Evolutionary conservation across 1,140 invertebrate genomes (phyloP).

Genomic region (Anoplophora glabripennis): DNA sequence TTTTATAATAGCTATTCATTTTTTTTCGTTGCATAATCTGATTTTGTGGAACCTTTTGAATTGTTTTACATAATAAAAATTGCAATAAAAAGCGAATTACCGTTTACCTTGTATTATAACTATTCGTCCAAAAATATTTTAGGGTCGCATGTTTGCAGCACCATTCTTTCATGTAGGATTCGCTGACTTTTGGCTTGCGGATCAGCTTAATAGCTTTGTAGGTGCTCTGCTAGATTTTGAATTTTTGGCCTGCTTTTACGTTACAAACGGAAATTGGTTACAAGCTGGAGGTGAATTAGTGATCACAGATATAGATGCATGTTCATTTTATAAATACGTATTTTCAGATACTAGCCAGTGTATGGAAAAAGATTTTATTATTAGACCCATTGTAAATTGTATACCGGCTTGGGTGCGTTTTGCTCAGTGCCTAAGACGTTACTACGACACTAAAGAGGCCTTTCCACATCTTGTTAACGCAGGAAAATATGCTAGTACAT

Average conservation of each 20-base stretch:
- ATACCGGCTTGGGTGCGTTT: conserved; percentile 91
- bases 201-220: conserved; percentile 82
- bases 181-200: conserved; percentile 92
- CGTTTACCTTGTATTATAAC: no score
- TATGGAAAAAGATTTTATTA: conserved; percentile 49
- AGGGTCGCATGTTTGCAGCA: conserved; percentile 68
- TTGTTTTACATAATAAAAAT: no score
- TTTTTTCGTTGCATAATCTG: no score
- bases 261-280: conserved; percentile 52
- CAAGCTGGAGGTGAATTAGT: conserved; percentile 40
- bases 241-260: conserved; percentile 68
- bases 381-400: conserved; percentile 65
- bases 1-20: no score
- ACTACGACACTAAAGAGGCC: conserved; percentile 81
- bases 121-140: no score
- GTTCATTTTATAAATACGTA: neutral
- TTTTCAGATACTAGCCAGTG: conserved; percentile 49
- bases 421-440: conserved; percentile 94
- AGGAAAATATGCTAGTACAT: conserved; percentile 97
- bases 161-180: conserved; percentile 85
- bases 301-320: neutral
- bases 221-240: conserved; percentile 78
- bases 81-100: no score
- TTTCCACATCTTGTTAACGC: conserved; percentile 97
- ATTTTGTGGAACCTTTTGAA: no score